These are phyloP conservation scores for Poeciliopsis infans DNA, from an alignment of 2,797 vertebrate genomes.

Conservation along the genomic window DNA sequence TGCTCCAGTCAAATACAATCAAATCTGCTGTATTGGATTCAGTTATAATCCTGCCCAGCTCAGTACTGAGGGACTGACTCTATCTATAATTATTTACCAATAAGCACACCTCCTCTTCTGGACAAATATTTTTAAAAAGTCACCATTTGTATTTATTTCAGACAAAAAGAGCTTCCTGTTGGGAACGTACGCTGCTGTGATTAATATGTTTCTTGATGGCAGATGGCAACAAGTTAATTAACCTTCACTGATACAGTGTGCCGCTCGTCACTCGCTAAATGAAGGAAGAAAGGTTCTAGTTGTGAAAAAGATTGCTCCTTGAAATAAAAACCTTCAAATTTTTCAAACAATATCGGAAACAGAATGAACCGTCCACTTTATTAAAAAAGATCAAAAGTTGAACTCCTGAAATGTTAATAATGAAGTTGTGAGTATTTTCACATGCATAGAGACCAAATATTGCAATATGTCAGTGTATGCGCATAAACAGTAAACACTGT, in stretches of 20 bases:
- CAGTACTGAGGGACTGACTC: neutral
- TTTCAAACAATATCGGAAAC: neutral
- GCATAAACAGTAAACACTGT: neutral
- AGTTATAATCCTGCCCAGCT: too few species aligned
- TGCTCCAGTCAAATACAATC: too few species aligned
- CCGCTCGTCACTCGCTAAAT: neutral
- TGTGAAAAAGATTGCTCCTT: neutral
- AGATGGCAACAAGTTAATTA: neutral
- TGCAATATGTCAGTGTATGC: neutral
- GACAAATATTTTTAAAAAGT: neutral
- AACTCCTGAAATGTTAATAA: neutral
- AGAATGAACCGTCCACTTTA: neutral
- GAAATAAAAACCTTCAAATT: neutral
- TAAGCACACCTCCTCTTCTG: neutral
- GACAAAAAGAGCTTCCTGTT: neutral
- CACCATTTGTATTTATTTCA: neutral
- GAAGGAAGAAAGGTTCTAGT: neutral
- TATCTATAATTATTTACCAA: neutral
- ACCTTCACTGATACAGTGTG: neutral
- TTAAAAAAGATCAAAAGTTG: neutral
- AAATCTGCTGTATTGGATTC: too few species aligned
- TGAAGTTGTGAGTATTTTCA: neutral
- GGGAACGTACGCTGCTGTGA: neutral
- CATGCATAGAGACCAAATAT: neutral
- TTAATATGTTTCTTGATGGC: neutral